Evolutionary conservation across 2,113 vertebrate genomes (phyloP), one percentile per base, ranked within the genome.

Genomic region (Tamias sibiricus): DNA sequence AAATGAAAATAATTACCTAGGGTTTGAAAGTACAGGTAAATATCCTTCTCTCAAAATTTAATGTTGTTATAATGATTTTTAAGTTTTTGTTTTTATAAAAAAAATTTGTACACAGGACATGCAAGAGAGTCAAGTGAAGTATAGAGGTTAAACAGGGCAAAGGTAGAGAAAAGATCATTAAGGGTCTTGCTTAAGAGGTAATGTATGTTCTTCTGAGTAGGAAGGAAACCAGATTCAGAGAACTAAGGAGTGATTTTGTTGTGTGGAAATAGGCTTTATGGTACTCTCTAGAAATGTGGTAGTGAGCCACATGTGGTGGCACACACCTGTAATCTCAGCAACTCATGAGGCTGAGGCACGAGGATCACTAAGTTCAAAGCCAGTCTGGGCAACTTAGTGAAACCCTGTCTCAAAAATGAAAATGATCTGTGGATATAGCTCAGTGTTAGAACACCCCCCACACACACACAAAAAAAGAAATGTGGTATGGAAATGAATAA

Each of bases 31-130:
- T 80, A 44, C 26, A 57, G 37, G 6, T 86, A 20, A 91, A 47
- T 87, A 90, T 93, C 93, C 93, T 95, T 81, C 69, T 71, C 86
- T 83, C 28, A 84, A 76, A 94, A n/a, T 94, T 93, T 81, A 69
- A 47, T 93, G 93, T 85, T 81, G n/a, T 82, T 90, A 75, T 5
- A 86, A 47, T 77, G 37, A 76, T 66, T 74, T 94, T 93, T 76
- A 52, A 96, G 47, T 84, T 17, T 17, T 26, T 64, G 2, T 19
- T 81, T 95, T 89, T 86, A 52, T 37, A 28, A 68, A 81, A 82
- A 82, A 26, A 49, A 49, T 49, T 9, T 64, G 84, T 90, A 77
- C 83, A 94, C 42, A 84, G 24, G 40, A 49, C 26, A 89, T 87
- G 14, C 40, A 95, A 32, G 13, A 94, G 54, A 79, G 10, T 72